Evolutionary conservation across 92 coral and sea anemone species (phyloP).

Genomic region (Umimayanthus chanpuru): DNA sequence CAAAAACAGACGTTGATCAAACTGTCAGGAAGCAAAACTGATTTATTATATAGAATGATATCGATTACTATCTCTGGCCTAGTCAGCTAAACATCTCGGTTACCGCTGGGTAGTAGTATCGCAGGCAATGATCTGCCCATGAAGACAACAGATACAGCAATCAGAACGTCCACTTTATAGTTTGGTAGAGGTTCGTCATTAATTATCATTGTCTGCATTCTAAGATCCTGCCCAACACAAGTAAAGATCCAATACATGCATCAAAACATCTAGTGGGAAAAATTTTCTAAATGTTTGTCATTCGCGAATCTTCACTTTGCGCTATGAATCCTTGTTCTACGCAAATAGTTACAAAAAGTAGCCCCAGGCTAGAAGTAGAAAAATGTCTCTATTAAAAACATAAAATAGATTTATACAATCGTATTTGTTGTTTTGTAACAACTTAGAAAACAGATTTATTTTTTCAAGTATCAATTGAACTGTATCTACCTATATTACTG

Average conservation of each 20-base stretch:
- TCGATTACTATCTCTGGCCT: no score
- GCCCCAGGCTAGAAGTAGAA: background rate
- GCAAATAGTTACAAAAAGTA: background rate
- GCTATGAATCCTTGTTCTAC: background rate
- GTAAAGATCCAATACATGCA: background rate
- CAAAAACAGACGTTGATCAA: no score
- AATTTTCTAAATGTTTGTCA: constrained; percentile 25
- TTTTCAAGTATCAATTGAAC: background rate
- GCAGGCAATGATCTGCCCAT: background rate
- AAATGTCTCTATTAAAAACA: background rate
- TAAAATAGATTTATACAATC: no score
- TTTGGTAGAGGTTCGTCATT: constrained; percentile 21
- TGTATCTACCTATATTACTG: background rate
- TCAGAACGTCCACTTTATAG: background rate
- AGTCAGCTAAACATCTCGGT: background rate
- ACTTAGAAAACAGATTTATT: background rate
- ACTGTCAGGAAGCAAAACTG: no score
- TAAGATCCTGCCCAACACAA: background rate
- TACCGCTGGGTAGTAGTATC: background rate
- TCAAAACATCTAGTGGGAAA: background rate
- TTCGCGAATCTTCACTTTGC: constrained; percentile 9
- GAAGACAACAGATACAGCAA: background rate
- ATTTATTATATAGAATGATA: no score
- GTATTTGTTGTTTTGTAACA: background rate
- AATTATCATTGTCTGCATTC: background rate